Conservation (phyloP, 2,113 vertebrate genomes). For the Anguilla rostrata region DNA sequence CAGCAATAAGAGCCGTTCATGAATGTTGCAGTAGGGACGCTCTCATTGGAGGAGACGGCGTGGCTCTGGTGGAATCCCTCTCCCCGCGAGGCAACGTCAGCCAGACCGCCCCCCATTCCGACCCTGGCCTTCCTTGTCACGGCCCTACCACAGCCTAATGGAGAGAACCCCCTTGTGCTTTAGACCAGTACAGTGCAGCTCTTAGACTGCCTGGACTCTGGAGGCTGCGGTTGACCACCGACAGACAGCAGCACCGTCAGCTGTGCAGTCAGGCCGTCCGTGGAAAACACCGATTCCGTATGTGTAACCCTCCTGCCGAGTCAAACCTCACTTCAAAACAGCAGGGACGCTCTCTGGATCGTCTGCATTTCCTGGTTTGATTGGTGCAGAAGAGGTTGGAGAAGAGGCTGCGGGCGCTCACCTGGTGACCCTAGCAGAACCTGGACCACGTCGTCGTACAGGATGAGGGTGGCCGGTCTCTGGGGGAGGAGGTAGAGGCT, state of each 20-base stretch:
- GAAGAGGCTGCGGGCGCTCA: constrained; percentile 58
- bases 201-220: neutral
- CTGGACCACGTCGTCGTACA: constrained; percentile 92
- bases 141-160: neutral
- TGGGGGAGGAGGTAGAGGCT: constrained; percentile 89
- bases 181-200: neutral
- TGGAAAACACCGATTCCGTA: neutral
- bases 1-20: no score
- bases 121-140: neutral
- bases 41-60: no score
- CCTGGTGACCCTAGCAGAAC: constrained; percentile 90
- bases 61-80: neutral
- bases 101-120: neutral
- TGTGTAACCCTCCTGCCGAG: neutral
- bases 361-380: neutral
- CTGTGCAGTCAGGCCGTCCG: neutral
- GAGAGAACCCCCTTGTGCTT: neutral
- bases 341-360: neutral
- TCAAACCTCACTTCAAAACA: neutral
- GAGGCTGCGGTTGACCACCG: neutral
- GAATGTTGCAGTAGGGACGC: no score
- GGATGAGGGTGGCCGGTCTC: constrained; percentile 89
- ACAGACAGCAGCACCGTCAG: neutral
- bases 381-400: neutral
- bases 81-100: neutral